Base-by-base conservation (phyloP, 2,113 vertebrate species). In the Corythoichthys haematopterus region DNA sequence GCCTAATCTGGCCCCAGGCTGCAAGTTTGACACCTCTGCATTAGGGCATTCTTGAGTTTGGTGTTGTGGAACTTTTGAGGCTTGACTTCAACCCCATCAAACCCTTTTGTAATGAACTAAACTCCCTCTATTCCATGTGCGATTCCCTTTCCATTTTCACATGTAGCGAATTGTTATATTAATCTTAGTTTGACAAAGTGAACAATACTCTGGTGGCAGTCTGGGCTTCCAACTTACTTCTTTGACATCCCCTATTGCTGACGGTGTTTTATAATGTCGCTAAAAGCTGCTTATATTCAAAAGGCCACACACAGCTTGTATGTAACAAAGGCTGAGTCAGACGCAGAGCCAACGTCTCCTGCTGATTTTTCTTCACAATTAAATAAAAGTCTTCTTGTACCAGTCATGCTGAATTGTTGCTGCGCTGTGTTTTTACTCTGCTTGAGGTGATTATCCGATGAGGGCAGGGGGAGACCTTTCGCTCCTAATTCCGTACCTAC, bases 321-420 rank as follows among this genome's bases (percentile, higher is more conserved):
- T 80, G 75, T 73, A 79, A 87, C 85, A 68, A 80, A 79, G 73
- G 59, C 74, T 20, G 61, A 77, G 63, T 71, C 62, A 40, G 63
- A 69, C 74, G 47, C 76, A 65, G 72, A 65, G 64, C 65, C 73
- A 81, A 45, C 74, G 71, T 48, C 20, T 73, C 78, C 66, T 61
- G 69, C 75, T 78, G 74, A 52, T 78, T 84, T 76, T 78, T 75
- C 65, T 16, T 78, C 69, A 70, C 81, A 75, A 60, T 77, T 81
- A 82, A 81, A 76, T 74, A 70, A 70, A 73, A 68, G 71, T 76
- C 74, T 45, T 61, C 36, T 2, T 64, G 77, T 37, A 46, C 52
- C 53, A 45, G 43, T 62, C 68, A 36, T 61, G 61, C 62, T 64
- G 65, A 65, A 61, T 60, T 43, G 6, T 45, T 45, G 20, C 70